Base-by-base conservation (phyloP, 2,113 vertebrate species). In the Riparia riparia region DNA sequence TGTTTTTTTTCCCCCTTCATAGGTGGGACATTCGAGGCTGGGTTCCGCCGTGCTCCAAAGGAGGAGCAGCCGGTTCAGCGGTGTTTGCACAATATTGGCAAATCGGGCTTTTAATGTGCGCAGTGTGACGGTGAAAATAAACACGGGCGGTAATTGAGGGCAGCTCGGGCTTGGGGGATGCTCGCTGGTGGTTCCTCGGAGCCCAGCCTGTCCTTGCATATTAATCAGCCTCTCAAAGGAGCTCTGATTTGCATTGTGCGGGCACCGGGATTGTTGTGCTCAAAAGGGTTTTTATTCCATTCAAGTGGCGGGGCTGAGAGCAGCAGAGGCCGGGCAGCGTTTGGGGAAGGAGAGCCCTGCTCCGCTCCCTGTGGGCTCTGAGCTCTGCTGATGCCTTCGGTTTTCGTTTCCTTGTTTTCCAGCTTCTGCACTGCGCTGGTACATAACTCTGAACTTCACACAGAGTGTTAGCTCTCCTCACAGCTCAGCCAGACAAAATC, bases 171-270 rank as follows among this genome's bases (percentile, higher is more conserved):
- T 85, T 85, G 97, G 97, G 96, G 95, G 97, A 96, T 93, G 96
- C 97, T 97, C 83, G 87, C 70, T 85, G 96, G 92, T 97, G 95
- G 95, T 82, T 98, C 97, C 97, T 97, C 96, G 91, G 95, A 97
- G 97, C 94, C 91, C 89, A 76, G 96, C 45, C 97, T 95, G 96
- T 78, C 97, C 96, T 70, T 98, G 98, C 98, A 98, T 98, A 80
- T 98, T 98, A 98, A 98, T 98, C 96, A 97, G 88, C 39, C 90
- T 91, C 86, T 98, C 97, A 98, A 98, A 98, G 97, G 98, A 95
- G 95, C 96, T 93, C 95, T 97, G 89, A 91, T 98, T 97, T 97
- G 98, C 98, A 97, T 98, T 97, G 98, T 98, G 96, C 83, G 14
- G 90, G 95, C 97, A 53, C 69, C 69, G 96, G 91, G 95, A 96